Percentiles rank a stretch among this genome's conserved stretches.
Evolutionary conservation across 2,113 vertebrate genomes (phyloP).

Genomic region (Ciconia stormi): DNA sequence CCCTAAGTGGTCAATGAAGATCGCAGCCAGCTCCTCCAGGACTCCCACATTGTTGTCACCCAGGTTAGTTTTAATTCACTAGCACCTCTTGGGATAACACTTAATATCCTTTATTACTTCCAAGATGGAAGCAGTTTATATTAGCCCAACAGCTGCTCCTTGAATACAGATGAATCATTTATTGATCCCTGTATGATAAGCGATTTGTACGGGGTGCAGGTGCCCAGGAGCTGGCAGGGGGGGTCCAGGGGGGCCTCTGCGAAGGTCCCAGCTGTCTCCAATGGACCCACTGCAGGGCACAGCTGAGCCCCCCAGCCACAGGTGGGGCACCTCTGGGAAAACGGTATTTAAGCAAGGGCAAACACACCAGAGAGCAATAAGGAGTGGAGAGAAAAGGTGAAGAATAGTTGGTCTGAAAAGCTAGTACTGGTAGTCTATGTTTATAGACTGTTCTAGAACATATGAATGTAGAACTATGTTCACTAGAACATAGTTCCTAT

Average conservation of each 20-base stretch:
- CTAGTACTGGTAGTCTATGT: fast-evolving
- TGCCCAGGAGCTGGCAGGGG: not conserved
- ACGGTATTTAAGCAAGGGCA: not conserved
- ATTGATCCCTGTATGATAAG: too few relatives aligned
- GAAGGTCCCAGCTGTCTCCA: not conserved
- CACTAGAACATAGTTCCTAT: too few relatives aligned
- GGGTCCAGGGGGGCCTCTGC: fast-evolving
- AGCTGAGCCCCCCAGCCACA: not conserved
- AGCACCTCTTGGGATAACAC: not conserved
- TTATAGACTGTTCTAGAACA: too few relatives aligned
- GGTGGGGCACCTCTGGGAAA: not conserved
- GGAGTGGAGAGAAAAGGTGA: fast-evolving
- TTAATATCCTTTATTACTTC: not conserved
- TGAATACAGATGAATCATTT: not conserved
- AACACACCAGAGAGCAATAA: fast-evolving
- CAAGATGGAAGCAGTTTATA: not conserved
- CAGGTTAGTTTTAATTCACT: not conserved
- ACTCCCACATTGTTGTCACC: not conserved
- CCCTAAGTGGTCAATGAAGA: not conserved
- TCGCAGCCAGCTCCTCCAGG: not conserved
- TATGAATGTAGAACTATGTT: too few relatives aligned
- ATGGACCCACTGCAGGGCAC: fast-evolving
- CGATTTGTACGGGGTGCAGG: not conserved
- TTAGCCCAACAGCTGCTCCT: not conserved
- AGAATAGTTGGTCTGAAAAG: not conserved